These are phyloP conservation scores for Tichodroma muraria DNA, from an alignment of 2,113 vertebrate species.

Conservation along the genomic window DNA sequence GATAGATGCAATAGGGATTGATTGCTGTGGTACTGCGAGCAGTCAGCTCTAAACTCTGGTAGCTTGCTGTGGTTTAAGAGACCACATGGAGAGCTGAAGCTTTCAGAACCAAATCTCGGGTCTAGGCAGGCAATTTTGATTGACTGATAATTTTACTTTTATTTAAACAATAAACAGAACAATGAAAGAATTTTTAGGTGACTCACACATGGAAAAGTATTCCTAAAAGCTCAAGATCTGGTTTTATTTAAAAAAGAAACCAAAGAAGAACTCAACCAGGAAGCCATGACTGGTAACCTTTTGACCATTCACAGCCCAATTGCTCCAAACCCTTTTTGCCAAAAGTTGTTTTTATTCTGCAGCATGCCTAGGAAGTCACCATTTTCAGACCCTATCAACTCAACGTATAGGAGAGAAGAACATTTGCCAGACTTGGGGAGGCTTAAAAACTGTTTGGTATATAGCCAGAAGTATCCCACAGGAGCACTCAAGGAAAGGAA, in stretches of 20 bases:
- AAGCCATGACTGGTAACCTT: neutral
- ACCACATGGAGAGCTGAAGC: neutral
- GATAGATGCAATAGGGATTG: neutral
- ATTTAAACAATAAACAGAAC: neutral
- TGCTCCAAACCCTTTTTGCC: neutral
- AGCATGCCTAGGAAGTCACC: neutral
- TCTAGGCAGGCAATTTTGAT: neutral
- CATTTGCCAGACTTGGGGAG: neutral
- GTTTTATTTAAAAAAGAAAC: neutral
- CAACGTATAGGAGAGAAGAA: neutral
- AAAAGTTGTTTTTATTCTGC: neutral
- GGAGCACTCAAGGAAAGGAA: neutral
- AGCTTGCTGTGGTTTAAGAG: constrained; percentile 2
- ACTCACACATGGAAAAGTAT: neutral
- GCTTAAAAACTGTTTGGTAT: neutral
- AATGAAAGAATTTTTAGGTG: neutral
- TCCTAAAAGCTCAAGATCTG: neutral
- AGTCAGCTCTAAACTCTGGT: neutral
- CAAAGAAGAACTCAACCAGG: neutral
- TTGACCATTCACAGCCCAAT: neutral
- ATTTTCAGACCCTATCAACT: neutral
- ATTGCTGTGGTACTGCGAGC: neutral
- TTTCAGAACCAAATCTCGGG: neutral
- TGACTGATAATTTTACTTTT: neutral
- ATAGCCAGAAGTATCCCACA: neutral